Conservation (phyloP, 2,113 vertebrate species). For the Coturnix japonica region DNA sequence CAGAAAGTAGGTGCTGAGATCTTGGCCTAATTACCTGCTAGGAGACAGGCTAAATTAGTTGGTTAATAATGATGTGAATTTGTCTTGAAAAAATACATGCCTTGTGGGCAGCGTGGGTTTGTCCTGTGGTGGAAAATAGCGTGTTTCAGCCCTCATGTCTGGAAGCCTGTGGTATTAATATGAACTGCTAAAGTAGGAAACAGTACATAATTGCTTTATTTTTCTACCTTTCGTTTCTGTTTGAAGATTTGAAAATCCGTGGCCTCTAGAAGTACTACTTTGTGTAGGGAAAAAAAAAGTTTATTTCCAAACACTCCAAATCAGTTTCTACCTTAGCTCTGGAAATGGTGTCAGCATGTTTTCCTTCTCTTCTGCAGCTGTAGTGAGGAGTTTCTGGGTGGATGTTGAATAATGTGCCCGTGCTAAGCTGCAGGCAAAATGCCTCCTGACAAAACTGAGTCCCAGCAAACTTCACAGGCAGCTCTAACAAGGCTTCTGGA, state of each 20-base stretch:
- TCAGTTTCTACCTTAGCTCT: not conserved
- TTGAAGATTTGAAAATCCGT: not conserved
- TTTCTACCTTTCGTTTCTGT: not conserved
- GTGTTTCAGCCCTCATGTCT: not conserved
- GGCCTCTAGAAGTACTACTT: not conserved
- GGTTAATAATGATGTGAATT: not conserved
- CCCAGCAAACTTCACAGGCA: not conserved
- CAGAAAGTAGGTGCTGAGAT: not conserved
- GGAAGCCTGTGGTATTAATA: not conserved
- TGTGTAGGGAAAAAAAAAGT: accelerated
- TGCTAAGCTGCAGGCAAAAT: not conserved
- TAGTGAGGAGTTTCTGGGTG: not conserved
- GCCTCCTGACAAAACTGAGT: not conserved
- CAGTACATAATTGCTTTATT: not conserved
- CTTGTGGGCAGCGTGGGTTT: not conserved
- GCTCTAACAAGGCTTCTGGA: not conserved
- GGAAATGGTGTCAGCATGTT: not conserved
- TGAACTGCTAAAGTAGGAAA: not conserved
- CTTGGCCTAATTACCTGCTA: not conserved
- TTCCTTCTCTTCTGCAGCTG: not conserved
- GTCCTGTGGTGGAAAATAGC: not conserved
- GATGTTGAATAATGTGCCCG: accelerated
- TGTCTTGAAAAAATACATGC: accelerated
- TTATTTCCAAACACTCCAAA: accelerated
- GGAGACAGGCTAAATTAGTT: not conserved